Base-by-base conservation (phyloP, 2,888 invertebrate genomes). In the Palloptera scutellata region DNA sequence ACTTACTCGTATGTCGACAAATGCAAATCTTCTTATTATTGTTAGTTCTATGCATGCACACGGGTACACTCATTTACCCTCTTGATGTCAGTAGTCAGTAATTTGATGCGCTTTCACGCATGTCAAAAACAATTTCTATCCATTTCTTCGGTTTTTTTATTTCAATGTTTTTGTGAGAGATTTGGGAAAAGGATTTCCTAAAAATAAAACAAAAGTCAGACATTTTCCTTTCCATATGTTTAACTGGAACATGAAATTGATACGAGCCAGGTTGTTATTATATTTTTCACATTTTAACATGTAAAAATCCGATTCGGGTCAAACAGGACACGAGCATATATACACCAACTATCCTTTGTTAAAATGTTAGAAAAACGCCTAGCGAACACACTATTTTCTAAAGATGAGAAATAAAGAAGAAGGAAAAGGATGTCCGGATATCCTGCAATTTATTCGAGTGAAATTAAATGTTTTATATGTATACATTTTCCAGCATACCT, bases 101-200 rank as follows among this genome's bases (percentile, higher is more conserved):
- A 72, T 67, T 63, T 48, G 68, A 72, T 53, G 30, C 62, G 51
- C 6, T 62, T 70, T 65, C 71, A 71, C 68, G 70, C 70, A 67
- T 67, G 68, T 65, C 63, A 67, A 61, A 40, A 57, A 58, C 40
- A 61, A 40, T 43, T 59, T 54, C 17, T 48, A 42, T n/a, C 17
- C 17, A 58, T 58, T 63, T 57, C 40, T 11, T 42, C 13, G 41
- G 30, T 30, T 30, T 30, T 30, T 6, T 30, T 30, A 4, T 30
- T 6, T 6, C 2, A 30, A 30, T 30, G 30, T 30, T 30, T 30
- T 30, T 30, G 30, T 30, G 6, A 30, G 30, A 30, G 30, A 30
- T 30, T 30, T 30, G 30, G 30, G 6, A 19, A 64, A 58, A 42
- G 58, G 64, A 58, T 64, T 58, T 55, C 41, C 19, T 0, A n/a